Evolutionary conservation across 2,888 invertebrate genomes (phyloP), one percentile per base, ranked within the genome.

Genomic region (Spilosoma lubricipeda): DNA sequence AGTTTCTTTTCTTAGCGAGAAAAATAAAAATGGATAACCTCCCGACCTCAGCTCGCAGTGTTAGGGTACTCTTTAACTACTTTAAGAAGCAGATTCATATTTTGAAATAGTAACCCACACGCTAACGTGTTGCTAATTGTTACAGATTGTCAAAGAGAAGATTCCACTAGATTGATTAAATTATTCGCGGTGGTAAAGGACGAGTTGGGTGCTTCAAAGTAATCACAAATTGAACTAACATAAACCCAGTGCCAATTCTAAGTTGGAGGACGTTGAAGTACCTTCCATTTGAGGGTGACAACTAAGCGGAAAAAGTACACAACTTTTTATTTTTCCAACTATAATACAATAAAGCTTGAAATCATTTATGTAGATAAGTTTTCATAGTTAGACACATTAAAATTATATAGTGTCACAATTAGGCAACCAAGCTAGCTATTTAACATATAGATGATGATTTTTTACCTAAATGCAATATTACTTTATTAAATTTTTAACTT

Each of bases 91-190:
- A 39, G 8, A 11, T 36, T 36, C 23, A 36, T 39, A 66, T 39
- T 39, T 13, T 39, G 39, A 42, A 67, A 42, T 45, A 18, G 27
- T 45, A 67, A 67, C 30, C 67, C 67, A 39, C 9, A 15, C 27
- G 27, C 42, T 45, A 30, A 63, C 42, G 18, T 36, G 11, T 7
- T 30, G 20, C 42, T 20, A 42, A 42, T 78, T 88, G 82, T 97
- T 97, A 82, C 96, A 98, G 97, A 97, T 97, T 86, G 97, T 97
- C 73, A 96, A 96, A 91, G 97, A 97, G 85, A 97, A 97, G 92
- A 97, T 97, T 91, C 97, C 97, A 77, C 91, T 97, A 94, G 97
- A 97, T 88, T 97, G 74, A 84, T 66, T 30, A 27, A 39, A 72
- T 70, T 33, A 77, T 73, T 45, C 30, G 56, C 30, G 63, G 67